Evolutionary conservation across 2,888 invertebrate species (phyloP), one percentile per base, ranked within the genome.

Genomic region (Therioaphis trifolii): DNA sequence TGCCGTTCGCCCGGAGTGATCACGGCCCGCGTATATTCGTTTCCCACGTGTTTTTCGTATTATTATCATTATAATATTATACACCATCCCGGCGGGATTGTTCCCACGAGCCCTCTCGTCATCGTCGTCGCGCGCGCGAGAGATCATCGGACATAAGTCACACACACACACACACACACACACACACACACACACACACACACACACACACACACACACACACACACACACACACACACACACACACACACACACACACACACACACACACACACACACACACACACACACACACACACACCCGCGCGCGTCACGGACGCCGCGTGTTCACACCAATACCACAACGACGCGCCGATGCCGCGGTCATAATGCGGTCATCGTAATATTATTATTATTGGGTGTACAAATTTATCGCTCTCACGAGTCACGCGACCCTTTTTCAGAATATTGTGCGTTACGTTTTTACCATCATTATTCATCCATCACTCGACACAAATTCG

Each of bases 31-130:
- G 61, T 82, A 82, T 49, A 63, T 72, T 80, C 82, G 61, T 82
- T 82, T 82, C 82, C 82, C 82, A 82, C 82, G 82, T 82, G 82
- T 82, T 82, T 82, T 66, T 72, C 21, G 4, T 80, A 80, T 80
- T 74, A 72, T 79, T 69, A 79, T 61, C 24, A 78, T 78, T 68
- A 69, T 55, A 43, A 43, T 68, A 66, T 27, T 75, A 58, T 46
- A 43, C 71, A 58, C 80, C 46, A 63, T 61, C 82, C 66, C 72
- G 72, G 35, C 74, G 72, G 74, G 49, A 82, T 82, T 35, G 72
- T 82, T 82, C 82, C 82, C 82, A 82, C 82, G 82, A 74, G 52
- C 46, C 61, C 72, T 29, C 21, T 80, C 58, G 43, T 58, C 71
- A 15, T 46, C 24, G 49, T 35, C 63, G 29, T 52, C 66, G 24